Percentiles rank a stretch among this genome's conserved stretches.
These are phyloP conservation scores for Pristionchus arcanus DNA, from an alignment of 2,888 invertebrate genomes.

Conservation along the genomic window DNA sequence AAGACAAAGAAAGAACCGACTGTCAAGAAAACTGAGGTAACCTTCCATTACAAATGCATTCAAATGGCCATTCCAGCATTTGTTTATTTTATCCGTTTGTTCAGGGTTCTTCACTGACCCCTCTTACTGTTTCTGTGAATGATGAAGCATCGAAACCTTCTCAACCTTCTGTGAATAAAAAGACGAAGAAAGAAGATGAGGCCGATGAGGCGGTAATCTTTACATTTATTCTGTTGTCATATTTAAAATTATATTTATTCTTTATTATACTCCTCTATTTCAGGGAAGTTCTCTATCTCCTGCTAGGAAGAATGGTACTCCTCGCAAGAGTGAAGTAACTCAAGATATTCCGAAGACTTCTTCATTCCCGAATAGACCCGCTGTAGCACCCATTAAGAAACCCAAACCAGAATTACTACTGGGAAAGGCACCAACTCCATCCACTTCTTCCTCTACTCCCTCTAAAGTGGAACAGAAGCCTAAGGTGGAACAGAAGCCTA, in stretches of 20 bases:
- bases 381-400: background rate
- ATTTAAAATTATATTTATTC: background rate
- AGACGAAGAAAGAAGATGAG: background rate
- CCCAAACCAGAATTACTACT: background rate
- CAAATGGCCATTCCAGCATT: background rate
- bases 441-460: no score
- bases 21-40: background rate
- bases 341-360: background rate
- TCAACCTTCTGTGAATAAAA: background rate
- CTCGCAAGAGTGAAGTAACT: background rate
- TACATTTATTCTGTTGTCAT: no score
- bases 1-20: background rate
- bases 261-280: background rate
- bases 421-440: background rate
- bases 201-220: background rate
- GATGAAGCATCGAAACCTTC: background rate
- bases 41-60: background rate
- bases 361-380: background rate
- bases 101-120: background rate
- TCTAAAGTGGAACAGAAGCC: background rate
- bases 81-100: background rate
- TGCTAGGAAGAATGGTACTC: background rate
- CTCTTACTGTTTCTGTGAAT: background rate
- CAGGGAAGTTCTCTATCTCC: background rate
- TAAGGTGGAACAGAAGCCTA: background rate